Base-by-base conservation (phyloP, 2,888 invertebrate species). In the Chorisops tibialis region DNA sequence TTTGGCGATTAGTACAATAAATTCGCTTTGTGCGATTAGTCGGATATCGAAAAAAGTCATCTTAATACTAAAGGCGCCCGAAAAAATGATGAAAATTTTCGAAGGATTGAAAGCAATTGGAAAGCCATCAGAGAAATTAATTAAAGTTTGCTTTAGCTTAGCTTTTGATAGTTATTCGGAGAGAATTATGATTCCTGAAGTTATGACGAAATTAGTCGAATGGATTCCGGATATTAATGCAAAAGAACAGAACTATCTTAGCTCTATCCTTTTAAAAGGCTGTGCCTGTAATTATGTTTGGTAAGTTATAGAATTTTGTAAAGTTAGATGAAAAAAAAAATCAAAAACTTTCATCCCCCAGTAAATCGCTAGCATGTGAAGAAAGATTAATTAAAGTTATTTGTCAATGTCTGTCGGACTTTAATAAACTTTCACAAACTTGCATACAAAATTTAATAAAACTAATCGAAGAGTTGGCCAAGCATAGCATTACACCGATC, bases 401-500 rank as follows among this genome's bases (percentile, higher is more conserved):
- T 4, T 78, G 83, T 62, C 72, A 73, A 22, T 77, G 80, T 21
- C 71, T 84, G 21, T 70, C 74, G 39, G 72, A 77, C 56, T 76
- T 77, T 65, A 73, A 73, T 18, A 74, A 75, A 50, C 72, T 83
- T 4, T 72, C 78, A 43, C 73, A 75, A 38, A 73, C 72, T 52
- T 80, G 82, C 61, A 73, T 77, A 67, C 79, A 79, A 64, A 80
- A 81, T 69, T 72, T 85, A 49, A 79, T 85, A 39, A 80, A 79
- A 68, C 70, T 84, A 24, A 73, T 85, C 47, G 83, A 84, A 72
- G 78, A 78, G 61, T 73, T 85, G 7, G 83, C 83, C 12, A 81
- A 81, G 61, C 75, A 82, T 63, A 84, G 83, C 62, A 81, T 85
- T 63, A 79, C 79, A 24, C 79, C 83, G 1, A 74, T 75, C 47